Evolutionary conservation across 2,888 invertebrate species (phyloP), one percentile per base, ranked within the genome.

Genomic region (Noctua comes): DNA sequence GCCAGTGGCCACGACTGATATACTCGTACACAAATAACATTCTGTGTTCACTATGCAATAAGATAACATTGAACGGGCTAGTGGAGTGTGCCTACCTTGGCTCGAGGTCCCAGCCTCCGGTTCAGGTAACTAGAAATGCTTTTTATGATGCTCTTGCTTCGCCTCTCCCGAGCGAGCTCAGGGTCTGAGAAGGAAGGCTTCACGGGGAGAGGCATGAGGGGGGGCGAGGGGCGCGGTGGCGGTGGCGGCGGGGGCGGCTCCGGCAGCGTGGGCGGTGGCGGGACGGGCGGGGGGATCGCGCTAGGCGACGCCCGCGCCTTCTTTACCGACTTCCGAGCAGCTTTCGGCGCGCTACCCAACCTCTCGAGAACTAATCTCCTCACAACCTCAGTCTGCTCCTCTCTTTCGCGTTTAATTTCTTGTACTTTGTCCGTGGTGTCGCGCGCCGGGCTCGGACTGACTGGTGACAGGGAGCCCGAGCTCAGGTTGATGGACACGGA

Each of bases 331-430:
- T 93, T 94, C 78, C 92, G 90, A 10, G 88, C 88, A 8, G 82
- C 83, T 5, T 92, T 89, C 40, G 92, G 89, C 1, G 90, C 93
- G 64, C 90, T 93, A 0, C 96, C 96, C 89, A 98, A 96, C 93
- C 98, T 98, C 91, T 98, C 98, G 97, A 99, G 97, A 73, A 99
- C 98, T 94, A 99, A 96, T 92, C 98, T 98, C 90, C 98, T 98
- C 69, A 99, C 98, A 46, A 99, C 97, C 92, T 98, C 98, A 85
- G 98, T 98, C 94, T 99, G 98, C 91, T 98, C 98, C 62, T 98
- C 98, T 76, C 98, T 97, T 92, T 98, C 98, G 91, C 98, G 97
- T 84, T 98, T 98, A 57, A 99, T 97, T 95, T 98, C 98, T 92
- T 98, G 98, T 76, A 98, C 97, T 92, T 98, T 98, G 78, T 97